Conservation (phyloP, 2,113 vertebrate genomes). For the Diadophis punctatus region DNA sequence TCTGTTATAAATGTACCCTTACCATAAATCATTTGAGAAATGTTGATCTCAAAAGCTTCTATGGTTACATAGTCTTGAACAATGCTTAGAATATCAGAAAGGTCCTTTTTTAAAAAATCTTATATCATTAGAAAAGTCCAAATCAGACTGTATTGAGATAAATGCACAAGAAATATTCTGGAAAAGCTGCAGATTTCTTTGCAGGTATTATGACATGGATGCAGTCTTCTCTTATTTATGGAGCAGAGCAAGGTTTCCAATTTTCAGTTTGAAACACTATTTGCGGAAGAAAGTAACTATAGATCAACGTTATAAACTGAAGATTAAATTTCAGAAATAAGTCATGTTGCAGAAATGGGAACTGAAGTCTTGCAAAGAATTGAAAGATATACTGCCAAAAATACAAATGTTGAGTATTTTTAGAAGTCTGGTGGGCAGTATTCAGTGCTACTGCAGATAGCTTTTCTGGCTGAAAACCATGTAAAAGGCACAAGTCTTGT, state of each 20-base stretch:
- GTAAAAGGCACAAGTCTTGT: neutral
- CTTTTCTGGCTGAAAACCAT: neutral
- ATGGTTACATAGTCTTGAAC: neutral
- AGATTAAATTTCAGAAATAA: neutral
- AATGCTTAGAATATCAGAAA: neutral
- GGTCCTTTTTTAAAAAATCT: neutral
- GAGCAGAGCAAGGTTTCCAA: neutral
- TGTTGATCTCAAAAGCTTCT: neutral
- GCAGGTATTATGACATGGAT: neutral
- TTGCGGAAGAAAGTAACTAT: neutral
- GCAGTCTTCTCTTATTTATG: neutral
- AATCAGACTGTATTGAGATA: neutral
- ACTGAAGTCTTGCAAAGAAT: neutral
- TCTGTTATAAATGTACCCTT: neutral
- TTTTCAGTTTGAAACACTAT: neutral
- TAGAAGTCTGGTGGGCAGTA: neutral
- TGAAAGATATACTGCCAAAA: neutral
- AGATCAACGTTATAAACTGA: neutral
- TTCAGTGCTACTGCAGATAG: neutral
- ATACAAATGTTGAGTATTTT: constrained; percentile 4
- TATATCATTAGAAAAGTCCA: neutral
- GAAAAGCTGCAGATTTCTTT: neutral
- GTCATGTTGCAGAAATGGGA: neutral
- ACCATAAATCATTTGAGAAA: neutral
- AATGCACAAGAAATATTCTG: neutral